Evolutionary conservation across 2,888 invertebrate genomes (phyloP).

Genomic region (Agonopterix alstromeriana): DNA sequence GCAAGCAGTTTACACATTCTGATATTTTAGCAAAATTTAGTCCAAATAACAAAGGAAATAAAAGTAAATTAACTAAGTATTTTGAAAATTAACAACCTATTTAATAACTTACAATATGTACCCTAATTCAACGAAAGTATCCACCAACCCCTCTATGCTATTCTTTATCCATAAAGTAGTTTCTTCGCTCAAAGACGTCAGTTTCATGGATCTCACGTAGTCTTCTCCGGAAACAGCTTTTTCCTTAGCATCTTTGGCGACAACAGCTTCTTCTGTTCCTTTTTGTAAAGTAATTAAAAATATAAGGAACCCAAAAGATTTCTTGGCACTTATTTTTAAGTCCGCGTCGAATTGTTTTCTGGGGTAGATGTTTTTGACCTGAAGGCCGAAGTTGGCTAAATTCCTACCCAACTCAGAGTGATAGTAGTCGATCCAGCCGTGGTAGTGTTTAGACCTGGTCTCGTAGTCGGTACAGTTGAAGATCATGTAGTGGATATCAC

Average conservation of each 20-base stretch:
- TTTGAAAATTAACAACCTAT: neutral
- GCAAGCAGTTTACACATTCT: too few species aligned
- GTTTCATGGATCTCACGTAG: too few species aligned
- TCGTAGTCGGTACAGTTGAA: conserved; percentile 25
- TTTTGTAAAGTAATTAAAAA: too few species aligned
- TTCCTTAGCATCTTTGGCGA: too few species aligned
- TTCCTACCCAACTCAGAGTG: conserved; percentile 15
- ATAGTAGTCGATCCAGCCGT: conserved; percentile 30
- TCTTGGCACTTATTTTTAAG: conserved; percentile 19
- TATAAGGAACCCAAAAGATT: too few species aligned
- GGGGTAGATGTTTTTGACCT: conserved; percentile 23
- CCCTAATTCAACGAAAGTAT: conserved; percentile 21
- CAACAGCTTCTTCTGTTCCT: too few species aligned
- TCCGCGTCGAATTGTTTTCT: conserved; percentile 29
- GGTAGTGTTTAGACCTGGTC: conserved; percentile 20
- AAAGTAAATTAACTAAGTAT: neutral
- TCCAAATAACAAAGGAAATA: neutral
- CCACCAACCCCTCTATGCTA: conserved; percentile 22
- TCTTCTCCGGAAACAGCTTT: too few species aligned
- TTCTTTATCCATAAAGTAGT: conserved; percentile 8
- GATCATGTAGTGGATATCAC: conserved; percentile 18
- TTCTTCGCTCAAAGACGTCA: too few species aligned
- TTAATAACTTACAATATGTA: conserved; percentile 8
- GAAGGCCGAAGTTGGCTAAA: conserved; percentile 20
- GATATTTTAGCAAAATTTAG: too few species aligned